A percentile compares a stretch with the other conserved stretches of the same genome.
phyloP scores from a whole-genome alignment of 2,888 invertebrate species.

The Polymixis flavicincta region DNA sequence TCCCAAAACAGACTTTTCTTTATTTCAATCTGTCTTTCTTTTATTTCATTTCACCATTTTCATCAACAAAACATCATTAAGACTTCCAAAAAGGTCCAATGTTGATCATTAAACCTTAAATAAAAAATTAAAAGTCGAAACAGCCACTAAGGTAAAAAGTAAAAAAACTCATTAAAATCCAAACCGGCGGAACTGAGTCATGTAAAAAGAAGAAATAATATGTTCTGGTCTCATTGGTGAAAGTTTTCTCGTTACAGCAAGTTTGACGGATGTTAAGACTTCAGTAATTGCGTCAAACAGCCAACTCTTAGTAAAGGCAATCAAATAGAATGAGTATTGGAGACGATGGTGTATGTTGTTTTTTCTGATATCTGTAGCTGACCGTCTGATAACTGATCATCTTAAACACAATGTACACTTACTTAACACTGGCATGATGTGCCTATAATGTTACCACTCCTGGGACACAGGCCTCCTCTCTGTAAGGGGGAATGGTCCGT shows the following conservation, averaged over 20 bases:
- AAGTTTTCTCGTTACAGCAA: slow-evolving; percentile 77
- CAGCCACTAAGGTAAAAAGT: slow-evolving; percentile 22
- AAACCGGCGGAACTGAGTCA: slow-evolving; percentile 52
- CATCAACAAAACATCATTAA: slow-evolving; percentile 9
- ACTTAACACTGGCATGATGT: too few species aligned
- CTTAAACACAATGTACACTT: neutral
- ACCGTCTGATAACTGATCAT: neutral
- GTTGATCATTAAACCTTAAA: slow-evolving; percentile 17
- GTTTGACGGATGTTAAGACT: slow-evolving; percentile 69
- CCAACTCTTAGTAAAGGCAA: slow-evolving; percentile 67
- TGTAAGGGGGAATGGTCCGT: too few species aligned
- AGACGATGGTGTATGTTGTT: neutral
- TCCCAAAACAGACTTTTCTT: too few species aligned
- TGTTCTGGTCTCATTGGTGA: slow-evolving; percentile 59
- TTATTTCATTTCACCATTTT: neutral
- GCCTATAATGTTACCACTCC: too few species aligned
- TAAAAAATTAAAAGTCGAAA: slow-evolving; percentile 40
- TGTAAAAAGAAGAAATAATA: slow-evolving; percentile 66
- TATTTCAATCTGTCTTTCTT: too few species aligned
- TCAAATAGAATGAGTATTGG: slow-evolving; percentile 50
- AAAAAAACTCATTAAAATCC: slow-evolving; percentile 62
- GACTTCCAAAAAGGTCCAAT: slow-evolving; percentile 10
- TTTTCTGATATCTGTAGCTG: neutral
- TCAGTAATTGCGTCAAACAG: slow-evolving; percentile 70
- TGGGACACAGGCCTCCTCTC: too few species aligned